These are phyloP conservation scores for Palaemon carinicauda DNA, from an alignment of 1,140 invertebrate species.

Conservation along the genomic window DNA sequence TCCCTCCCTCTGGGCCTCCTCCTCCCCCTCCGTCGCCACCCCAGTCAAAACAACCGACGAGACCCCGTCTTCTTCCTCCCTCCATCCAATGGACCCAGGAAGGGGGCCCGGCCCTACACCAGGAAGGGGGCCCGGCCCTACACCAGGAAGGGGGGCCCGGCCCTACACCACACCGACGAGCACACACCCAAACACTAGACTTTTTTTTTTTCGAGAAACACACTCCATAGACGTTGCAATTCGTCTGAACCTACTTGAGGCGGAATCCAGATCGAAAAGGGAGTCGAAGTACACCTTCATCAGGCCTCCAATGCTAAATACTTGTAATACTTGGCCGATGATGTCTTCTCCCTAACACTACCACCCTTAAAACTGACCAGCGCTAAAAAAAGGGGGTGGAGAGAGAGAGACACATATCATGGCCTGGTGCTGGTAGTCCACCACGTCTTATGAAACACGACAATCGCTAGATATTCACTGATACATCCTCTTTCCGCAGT, in stretches of 20 bases:
- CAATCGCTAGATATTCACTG: too few species aligned
- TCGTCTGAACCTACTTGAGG: too few species aligned
- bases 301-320: background rate
- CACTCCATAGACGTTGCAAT: too few species aligned
- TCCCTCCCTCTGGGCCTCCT: background rate
- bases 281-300: too few species aligned
- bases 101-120: background rate
- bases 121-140: background rate
- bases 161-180: background rate
- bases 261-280: too few species aligned
- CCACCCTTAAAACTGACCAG: constrained; percentile 21
- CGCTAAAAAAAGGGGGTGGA: background rate
- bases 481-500: too few species aligned
- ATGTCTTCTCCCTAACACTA: background rate
- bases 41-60: constrained; percentile 45
- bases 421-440: background rate
- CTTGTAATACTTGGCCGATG: background rate
- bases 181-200: too few species aligned
- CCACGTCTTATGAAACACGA: too few species aligned
- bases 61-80: constrained; percentile 21
- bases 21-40: background rate
- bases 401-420: background rate
- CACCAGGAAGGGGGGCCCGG: background rate
- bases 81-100: background rate
- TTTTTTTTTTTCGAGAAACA: too few species aligned